Conservation (phyloP, 2,797 vertebrate genomes). For the Typhlichthys eigenmanni region DNA sequence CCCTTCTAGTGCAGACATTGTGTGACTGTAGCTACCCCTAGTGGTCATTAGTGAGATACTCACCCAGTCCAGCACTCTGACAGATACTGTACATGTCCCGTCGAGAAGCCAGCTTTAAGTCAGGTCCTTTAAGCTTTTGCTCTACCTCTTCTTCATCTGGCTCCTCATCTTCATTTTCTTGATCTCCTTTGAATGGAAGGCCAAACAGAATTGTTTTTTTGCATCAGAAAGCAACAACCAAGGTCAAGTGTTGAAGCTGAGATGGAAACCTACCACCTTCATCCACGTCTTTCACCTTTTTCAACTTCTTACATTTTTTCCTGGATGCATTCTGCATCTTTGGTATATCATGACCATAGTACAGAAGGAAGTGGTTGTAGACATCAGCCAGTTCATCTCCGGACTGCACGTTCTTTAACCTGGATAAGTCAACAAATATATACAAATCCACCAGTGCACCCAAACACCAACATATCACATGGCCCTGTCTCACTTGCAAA, state of each 20-base stretch:
- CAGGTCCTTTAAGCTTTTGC: conserved; percentile 85
- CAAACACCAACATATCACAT: too few species aligned
- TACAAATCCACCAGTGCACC: too few species aligned
- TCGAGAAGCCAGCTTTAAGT: conserved; percentile 88
- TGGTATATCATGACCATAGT: conserved; percentile 90
- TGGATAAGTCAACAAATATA: conserved; percentile 36
- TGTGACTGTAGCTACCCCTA: conserved; percentile 16
- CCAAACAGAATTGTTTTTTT: neutral
- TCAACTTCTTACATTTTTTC: conserved; percentile 82
- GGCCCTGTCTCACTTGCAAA: too few species aligned
- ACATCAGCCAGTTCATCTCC: conserved; percentile 88
- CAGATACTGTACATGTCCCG: conserved; percentile 92
- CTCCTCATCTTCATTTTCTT: conserved; percentile 46
- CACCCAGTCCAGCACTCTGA: conserved; percentile 86
- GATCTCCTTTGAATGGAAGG: conserved; percentile 61
- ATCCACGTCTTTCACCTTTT: conserved; percentile 83
- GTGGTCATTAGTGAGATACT: conserved; percentile 34
- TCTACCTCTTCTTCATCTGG: conserved; percentile 67
- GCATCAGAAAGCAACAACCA: neutral
- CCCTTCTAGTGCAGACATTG: neutral
- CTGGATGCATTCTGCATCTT: conserved; percentile 90
- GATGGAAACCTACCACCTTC: conserved; percentile 68
- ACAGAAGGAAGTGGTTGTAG: conserved; percentile 89
- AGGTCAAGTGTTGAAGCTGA: too few species aligned
- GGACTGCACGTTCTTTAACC: conserved; percentile 88